A percentile compares a stretch with the other conserved stretches of the same genome.
These are phyloP conservation scores for Okamejei kenojei DNA, from an alignment of 2,797 vertebrate genomes.

Conservation along the genomic window DNA sequence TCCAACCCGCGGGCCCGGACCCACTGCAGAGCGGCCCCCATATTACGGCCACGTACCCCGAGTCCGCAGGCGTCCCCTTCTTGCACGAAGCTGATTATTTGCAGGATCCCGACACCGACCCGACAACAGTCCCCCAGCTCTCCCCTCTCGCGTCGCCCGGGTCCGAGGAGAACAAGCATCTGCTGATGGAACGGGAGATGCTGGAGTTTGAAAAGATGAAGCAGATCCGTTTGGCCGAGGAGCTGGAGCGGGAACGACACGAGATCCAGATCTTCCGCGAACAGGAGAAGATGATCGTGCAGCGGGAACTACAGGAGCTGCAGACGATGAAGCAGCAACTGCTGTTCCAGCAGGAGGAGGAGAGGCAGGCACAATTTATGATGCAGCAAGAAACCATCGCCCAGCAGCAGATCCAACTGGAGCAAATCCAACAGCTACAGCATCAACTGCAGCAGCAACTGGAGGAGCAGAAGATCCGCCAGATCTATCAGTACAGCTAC, in stretches of 20 bases:
- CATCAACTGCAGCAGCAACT: constrained; percentile 91
- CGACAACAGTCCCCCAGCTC: constrained; percentile 71
- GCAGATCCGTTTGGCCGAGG: constrained; percentile 90
- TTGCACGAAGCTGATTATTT: background rate
- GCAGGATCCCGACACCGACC: constrained; percentile 50
- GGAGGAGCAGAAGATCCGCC: constrained; percentile 88
- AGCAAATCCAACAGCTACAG: constrained; percentile 94
- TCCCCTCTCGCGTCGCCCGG: constrained; percentile 69
- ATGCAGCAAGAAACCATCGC: constrained; percentile 91
- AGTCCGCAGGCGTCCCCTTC: constrained; percentile 60
- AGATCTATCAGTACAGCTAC: constrained; percentile 83
- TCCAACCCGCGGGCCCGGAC: constrained; percentile 58
- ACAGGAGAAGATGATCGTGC: constrained; percentile 94
- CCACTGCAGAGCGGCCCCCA: constrained; percentile 62
- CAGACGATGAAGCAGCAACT: constrained; percentile 95
- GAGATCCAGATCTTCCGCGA: constrained; percentile 96
- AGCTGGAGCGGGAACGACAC: constrained; percentile 94
- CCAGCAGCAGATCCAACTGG: constrained; percentile 87
- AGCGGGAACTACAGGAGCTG: constrained; percentile 91
- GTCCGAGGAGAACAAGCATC: constrained; percentile 84
- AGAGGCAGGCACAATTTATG: constrained; percentile 89
- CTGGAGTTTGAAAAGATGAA: constrained; percentile 94
- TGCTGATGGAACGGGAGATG: constrained; percentile 90
- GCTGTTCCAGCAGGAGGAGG: constrained; percentile 90
- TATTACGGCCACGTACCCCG: constrained; percentile 79